Evolutionary conservation across 2,113 vertebrate species (phyloP).

Genomic region (Sylvilagus bachmani): DNA sequence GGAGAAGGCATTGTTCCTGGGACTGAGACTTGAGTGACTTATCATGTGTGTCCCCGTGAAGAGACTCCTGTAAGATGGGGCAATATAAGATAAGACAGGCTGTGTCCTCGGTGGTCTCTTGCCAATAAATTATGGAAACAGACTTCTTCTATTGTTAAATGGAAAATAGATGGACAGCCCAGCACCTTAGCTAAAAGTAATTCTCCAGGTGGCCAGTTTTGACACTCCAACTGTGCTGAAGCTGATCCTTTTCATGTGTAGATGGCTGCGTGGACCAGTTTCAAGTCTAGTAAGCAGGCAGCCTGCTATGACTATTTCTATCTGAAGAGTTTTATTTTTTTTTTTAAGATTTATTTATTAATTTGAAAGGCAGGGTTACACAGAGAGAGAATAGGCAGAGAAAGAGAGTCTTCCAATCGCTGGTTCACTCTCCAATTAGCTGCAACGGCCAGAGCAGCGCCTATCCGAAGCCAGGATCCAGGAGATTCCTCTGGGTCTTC

Average conservation of each 20-base stretch:
- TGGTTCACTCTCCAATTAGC: too few relatives aligned
- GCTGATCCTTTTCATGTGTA: slow-evolving; percentile 10
- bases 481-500: too few relatives aligned
- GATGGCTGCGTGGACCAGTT: neutral
- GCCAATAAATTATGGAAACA: neutral
- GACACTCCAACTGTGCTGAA: neutral
- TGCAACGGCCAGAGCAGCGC: too few relatives aligned
- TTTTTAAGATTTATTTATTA: neutral
- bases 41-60: neutral
- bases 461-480: too few relatives aligned
- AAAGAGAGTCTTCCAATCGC: too few relatives aligned
- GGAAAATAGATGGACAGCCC: slow-evolving; percentile 21
- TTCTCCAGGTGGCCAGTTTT: neutral
- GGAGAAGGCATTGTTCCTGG: neutral
- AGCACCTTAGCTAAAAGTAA: slow-evolving; percentile 18
- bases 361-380: too few relatives aligned
- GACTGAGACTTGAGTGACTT: neutral
- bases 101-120: neutral
- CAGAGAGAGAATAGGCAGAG: too few relatives aligned
- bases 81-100: neutral
- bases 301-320: neutral
- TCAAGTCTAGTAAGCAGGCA: neutral
- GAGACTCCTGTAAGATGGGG: neutral
- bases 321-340: neutral
- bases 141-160: neutral